Evolutionary conservation across 2,888 invertebrate genomes (phyloP), one percentile per base, ranked within the genome.

Genomic region (Acanthopleura granulata): DNA sequence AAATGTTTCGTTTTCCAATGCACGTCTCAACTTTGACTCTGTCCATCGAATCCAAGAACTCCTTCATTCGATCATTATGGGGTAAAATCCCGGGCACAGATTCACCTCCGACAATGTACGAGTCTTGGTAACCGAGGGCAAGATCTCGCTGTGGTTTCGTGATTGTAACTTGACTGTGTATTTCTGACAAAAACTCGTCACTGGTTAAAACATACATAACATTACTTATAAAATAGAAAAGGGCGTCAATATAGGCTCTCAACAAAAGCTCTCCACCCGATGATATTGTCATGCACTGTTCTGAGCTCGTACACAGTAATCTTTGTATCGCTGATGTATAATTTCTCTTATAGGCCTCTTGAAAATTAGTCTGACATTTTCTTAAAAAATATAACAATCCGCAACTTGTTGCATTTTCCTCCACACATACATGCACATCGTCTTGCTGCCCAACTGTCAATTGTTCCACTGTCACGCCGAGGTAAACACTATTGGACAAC

Each of bases 71-170:
- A 15, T 66, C 16, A 22, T 27, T 15, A 25, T 66, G 22, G 16
- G 22, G 27, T 66, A 66, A 66, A 66, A 66, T 66, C 6, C 66
- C 66, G 1, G 66, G 66, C 18, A 22, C 27, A 16, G 25, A 66
- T 12, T 66, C 66, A 27, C 16, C 16, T 22, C 29, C 27, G 16
- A 14, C 18, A 18, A 57, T 22, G 18, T 18, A 57, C 18, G 57
- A n/a, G 18, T 57, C 57, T n/a, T 18, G 18, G 29, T 27, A 27
- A 27, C 66, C 66, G 6, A 66, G 25, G 25, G 66, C 66, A 22
- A 66, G 16, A 27, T 66, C 66, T 66, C 29, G 18, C 29, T 66
- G 66, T 27, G 66, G 16, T 15, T 66, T 66, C 16, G 66, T 66
- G 22, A 66, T 66, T 15, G 25, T 25, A 66, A 66, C 25, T 6